Percentiles rank a stretch among this genome's conserved stretches.
Conservation (phyloP, 2,797 vertebrate genomes). For the Onychomys arenicola region DNA sequence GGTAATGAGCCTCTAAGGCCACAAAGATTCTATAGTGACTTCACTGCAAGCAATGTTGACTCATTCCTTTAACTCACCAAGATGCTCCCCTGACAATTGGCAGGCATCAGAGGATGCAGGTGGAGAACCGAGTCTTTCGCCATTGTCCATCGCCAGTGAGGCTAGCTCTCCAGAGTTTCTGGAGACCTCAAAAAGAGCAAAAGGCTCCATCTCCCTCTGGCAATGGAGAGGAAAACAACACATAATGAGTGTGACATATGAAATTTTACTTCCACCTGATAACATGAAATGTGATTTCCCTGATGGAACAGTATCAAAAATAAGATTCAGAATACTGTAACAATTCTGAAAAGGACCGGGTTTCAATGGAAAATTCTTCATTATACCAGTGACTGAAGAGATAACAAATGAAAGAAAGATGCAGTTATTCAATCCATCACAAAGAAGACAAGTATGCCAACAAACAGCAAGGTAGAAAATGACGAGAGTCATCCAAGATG, state of each 20-base stretch:
- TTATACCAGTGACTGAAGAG: not conserved
- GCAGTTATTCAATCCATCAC: not conserved
- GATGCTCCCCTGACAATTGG: not conserved
- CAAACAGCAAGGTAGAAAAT: not conserved
- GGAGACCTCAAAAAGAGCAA: not conserved
- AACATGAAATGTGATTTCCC: not conserved
- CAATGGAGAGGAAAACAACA: not conserved
- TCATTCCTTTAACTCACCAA: not conserved
- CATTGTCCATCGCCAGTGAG: not conserved
- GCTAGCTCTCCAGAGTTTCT: not conserved
- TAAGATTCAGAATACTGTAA: not conserved
- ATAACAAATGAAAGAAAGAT: not conserved
- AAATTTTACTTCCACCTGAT: not conserved
- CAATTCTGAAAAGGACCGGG: slow-evolving; percentile 21
- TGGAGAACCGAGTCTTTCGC: not conserved
- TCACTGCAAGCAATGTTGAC: not conserved
- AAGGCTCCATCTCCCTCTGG: not conserved
- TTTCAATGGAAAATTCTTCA: not conserved
- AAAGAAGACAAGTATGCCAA: not conserved
- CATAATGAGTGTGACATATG: not conserved
- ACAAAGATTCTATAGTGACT: not conserved
- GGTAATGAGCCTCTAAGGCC: not conserved
- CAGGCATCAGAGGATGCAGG: not conserved
- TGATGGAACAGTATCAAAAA: not conserved
- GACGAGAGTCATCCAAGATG: not conserved